phyloP scores from a whole-genome alignment of 2,888 invertebrate species.

The Gymnocheta viridis region DNA sequence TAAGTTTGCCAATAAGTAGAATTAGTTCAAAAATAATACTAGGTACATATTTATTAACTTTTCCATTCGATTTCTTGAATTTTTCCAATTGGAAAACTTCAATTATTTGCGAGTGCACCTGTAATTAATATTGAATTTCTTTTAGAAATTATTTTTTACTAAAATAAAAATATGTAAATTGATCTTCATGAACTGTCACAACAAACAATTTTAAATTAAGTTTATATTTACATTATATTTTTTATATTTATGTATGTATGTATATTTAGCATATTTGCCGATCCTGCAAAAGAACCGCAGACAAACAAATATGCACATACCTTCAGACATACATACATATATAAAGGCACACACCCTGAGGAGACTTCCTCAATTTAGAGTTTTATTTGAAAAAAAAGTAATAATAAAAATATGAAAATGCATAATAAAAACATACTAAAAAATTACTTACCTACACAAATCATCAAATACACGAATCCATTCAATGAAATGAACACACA shows the following conservation, averaged over 20 bases:
- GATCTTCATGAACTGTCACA: conserved; percentile 38
- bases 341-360: conserved; percentile 22
- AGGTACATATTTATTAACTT: too few species aligned
- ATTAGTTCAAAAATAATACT: too few species aligned
- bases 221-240: background rate
- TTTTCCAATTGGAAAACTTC: background rate
- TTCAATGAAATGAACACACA: conserved; percentile 13
- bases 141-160: too few species aligned
- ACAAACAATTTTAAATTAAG: conserved; percentile 41
- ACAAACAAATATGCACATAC: background rate
- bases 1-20: too few species aligned
- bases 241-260: background rate
- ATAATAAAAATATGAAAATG: conserved; percentile 11
- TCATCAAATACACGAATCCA: background rate
- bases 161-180: background rate
- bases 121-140: conserved; percentile 13
- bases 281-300: conserved; percentile 10
- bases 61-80: background rate
- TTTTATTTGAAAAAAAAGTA: background rate
- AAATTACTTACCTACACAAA: background rate
- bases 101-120: background rate
- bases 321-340: background rate
- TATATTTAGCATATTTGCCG: background rate
- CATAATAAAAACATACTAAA: background rate
- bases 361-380: conserved; percentile 29